Percentiles rank a stretch among this genome's conserved stretches.
Conservation (phyloP, 2,888 invertebrate species). For the Campoletis raptor region DNA sequence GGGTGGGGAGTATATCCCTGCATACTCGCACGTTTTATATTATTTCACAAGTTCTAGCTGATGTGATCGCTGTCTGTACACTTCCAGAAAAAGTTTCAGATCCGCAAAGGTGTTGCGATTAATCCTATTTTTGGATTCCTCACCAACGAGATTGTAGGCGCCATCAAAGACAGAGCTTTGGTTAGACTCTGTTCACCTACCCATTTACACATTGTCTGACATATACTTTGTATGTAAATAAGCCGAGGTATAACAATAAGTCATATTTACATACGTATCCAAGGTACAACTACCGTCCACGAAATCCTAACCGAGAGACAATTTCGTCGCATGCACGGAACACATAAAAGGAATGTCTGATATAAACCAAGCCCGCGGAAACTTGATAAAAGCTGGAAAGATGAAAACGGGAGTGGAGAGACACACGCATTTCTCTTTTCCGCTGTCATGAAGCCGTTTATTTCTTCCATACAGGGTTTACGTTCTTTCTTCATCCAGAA, state of each 20-base stretch:
- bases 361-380: conserved; percentile 36
- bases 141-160: background rate
- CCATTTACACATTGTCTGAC: conserved; percentile 43
- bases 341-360: conserved; percentile 44
- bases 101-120: background rate
- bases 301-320: conserved; percentile 33
- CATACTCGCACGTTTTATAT: background rate
- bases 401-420: conserved; percentile 37
- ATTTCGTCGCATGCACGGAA: conserved; percentile 38
- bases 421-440: conserved; percentile 16
- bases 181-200: background rate
- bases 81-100: background rate
- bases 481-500: background rate
- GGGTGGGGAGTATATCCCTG: background rate
- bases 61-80: background rate
- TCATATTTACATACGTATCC: conserved; percentile 63
- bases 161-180: background rate
- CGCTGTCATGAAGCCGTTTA: background rate
- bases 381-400: conserved; percentile 28
- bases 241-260: conserved; percentile 54
- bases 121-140: background rate
- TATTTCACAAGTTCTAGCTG: background rate
- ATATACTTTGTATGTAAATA: conserved; percentile 66
- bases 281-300: conserved; percentile 45
- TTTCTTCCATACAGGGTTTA: background rate